phyloP scores from a whole-genome alignment of 2,797 vertebrate species.

The Hydrocynus forskahlii region DNA sequence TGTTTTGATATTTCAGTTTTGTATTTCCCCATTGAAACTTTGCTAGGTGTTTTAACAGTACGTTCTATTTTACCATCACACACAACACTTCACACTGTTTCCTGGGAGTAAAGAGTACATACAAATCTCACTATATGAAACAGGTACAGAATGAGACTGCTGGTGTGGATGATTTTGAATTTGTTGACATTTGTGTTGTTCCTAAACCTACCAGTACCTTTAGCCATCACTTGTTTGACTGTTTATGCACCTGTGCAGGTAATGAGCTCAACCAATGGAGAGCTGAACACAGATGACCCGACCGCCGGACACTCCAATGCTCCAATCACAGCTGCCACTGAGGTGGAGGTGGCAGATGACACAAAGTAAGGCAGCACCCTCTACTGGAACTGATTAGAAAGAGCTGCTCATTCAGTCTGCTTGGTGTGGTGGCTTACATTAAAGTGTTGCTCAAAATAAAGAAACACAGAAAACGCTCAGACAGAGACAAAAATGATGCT shows the following conservation, averaged over 20 bases:
- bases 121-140: neutral
- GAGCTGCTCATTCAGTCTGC: too few relatives aligned
- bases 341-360: slow-evolving; percentile 95
- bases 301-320: slow-evolving; percentile 97
- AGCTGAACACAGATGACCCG: slow-evolving; percentile 95
- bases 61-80: too few relatives aligned
- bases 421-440: too few relatives aligned
- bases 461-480: too few relatives aligned
- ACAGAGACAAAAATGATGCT: too few relatives aligned
- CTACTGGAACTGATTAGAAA: neutral
- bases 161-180: neutral
- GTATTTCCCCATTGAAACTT: too few relatives aligned
- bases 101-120: too few relatives aligned
- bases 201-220: neutral
- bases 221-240: slow-evolving; percentile 34
- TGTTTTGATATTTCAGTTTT: too few relatives aligned
- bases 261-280: slow-evolving; percentile 96
- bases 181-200: neutral
- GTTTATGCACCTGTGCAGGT: slow-evolving; percentile 76
- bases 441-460: neutral
- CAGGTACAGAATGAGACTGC: neutral
- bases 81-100: too few relatives aligned
- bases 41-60: too few relatives aligned
- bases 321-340: slow-evolving; percentile 94
- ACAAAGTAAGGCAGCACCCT: slow-evolving; percentile 84